Conservation (phyloP, 2,113 vertebrate species). For the Ctenomys sociabilis region DNA sequence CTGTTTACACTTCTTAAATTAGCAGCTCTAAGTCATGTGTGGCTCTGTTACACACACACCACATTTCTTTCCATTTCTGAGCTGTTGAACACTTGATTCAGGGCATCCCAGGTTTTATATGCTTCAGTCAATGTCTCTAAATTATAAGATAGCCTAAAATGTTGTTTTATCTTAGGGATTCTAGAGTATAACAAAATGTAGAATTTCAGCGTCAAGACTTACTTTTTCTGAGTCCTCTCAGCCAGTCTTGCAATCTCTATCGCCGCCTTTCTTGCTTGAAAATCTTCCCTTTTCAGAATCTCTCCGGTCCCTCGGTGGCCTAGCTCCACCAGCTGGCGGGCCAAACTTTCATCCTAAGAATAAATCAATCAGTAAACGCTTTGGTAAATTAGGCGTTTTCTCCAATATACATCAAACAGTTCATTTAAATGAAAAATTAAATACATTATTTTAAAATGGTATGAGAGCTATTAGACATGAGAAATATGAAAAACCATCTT, state of each 20-base stretch:
- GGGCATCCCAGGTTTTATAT: not conserved
- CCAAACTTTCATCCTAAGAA: conserved; percentile 87
- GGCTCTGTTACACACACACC: not conserved
- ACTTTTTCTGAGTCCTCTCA: conserved; percentile 86
- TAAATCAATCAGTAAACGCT: not conserved
- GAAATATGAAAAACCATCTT: conserved; percentile 14
- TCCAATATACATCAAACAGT: not conserved
- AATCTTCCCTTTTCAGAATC: conserved; percentile 89
- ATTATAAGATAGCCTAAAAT: not conserved
- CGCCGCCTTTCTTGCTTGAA: conserved; percentile 88
- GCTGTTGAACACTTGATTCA: not conserved
- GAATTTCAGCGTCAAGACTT: conserved; percentile 77
- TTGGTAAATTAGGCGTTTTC: not conserved
- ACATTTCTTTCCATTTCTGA: not conserved
- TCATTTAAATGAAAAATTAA: conserved; percentile 29
- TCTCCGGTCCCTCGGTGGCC: conserved; percentile 88
- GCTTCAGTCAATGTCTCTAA: not conserved
- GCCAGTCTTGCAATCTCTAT: conserved; percentile 84
- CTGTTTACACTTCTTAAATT: conserved; percentile 19
- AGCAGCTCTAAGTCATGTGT: not conserved
- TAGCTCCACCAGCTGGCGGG: conserved; percentile 90
- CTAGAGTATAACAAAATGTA: not conserved
- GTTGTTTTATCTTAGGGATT: not conserved
- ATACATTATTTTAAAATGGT: not conserved
- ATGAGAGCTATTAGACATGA: not conserved